phyloP scores from a whole-genome alignment of 1,140 invertebrate genomes.

The Potamilus streckersoni region DNA sequence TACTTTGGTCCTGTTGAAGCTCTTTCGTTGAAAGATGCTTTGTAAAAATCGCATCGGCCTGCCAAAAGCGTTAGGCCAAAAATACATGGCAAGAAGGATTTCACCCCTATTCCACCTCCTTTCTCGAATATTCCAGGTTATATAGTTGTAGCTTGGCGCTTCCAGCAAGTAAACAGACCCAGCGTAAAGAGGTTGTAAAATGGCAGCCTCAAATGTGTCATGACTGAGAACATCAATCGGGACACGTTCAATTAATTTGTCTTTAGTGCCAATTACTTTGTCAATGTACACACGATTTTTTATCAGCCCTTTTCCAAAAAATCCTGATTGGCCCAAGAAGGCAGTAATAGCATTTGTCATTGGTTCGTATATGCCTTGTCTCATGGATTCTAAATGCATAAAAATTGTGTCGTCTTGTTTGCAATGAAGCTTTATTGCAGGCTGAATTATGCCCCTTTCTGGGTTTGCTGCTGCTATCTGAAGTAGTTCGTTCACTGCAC shows the following conservation, averaged over 20 bases:
- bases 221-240: constrained; percentile 62
- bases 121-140: constrained; percentile 60
- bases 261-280: constrained; percentile 53
- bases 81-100: constrained; percentile 55
- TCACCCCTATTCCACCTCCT: constrained; percentile 60
- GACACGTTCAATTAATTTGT: constrained; percentile 53
- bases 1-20: constrained; percentile 47
- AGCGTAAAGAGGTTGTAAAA: constrained; percentile 54
- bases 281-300: constrained; percentile 58
- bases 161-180: constrained; percentile 50
- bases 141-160: constrained; percentile 57
- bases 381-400: constrained; percentile 57
- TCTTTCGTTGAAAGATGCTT: constrained; percentile 40
- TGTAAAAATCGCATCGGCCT: constrained; percentile 53
- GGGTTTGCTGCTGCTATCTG: constrained; percentile 33
- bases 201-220: constrained; percentile 60
- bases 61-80: no score
- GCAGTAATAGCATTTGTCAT: constrained; percentile 54
- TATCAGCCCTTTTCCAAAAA: constrained; percentile 61
- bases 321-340: constrained; percentile 55
- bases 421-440: constrained; percentile 32
- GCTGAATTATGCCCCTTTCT: constrained; percentile 32
- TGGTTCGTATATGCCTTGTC: constrained; percentile 57
- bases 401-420: constrained; percentile 47
- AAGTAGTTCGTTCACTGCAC: constrained; percentile 24